These are phyloP conservation scores for Laticauda laticaudata DNA, from an alignment of 2,113 vertebrate genomes.

Conservation along the genomic window DNA sequence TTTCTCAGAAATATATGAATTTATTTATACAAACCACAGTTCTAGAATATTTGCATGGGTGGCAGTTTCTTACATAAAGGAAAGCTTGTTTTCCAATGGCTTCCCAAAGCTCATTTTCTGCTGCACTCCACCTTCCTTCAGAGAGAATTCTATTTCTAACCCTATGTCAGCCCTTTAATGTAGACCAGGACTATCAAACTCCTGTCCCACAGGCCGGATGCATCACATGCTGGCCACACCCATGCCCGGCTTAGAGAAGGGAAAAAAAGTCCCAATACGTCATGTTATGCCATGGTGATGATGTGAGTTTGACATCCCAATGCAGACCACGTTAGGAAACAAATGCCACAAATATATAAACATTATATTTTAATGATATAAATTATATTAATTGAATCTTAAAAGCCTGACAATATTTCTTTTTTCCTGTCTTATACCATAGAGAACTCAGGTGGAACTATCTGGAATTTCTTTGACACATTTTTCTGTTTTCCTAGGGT, in stretches of 20 bases:
- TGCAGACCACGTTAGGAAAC: neutral
- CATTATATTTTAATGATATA: neutral
- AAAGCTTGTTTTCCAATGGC: neutral
- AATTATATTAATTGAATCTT: neutral
- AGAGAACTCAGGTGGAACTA: neutral
- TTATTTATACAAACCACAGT: neutral
- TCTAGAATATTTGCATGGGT: neutral
- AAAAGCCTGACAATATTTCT: neutral
- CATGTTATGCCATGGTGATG: too few relatives aligned
- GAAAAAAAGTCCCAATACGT: too few relatives aligned
- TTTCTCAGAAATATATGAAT: neutral
- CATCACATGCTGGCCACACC: too few relatives aligned
- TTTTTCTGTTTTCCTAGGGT: neutral
- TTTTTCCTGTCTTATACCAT: neutral
- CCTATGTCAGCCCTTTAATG: neutral
- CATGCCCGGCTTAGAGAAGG: too few relatives aligned
- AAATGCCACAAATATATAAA: neutral
- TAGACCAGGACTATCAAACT: neutral
- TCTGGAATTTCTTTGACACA: neutral
- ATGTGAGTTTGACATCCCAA: too few relatives aligned
- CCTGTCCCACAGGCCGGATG: too few relatives aligned
- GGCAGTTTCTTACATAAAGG: neutral
- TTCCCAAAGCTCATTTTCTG: neutral
- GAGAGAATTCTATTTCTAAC: neutral
- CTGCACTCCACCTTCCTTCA: neutral